These are phyloP conservation scores for Venusia cambrica DNA, from an alignment of 2,888 invertebrate genomes.

Conservation along the genomic window DNA sequence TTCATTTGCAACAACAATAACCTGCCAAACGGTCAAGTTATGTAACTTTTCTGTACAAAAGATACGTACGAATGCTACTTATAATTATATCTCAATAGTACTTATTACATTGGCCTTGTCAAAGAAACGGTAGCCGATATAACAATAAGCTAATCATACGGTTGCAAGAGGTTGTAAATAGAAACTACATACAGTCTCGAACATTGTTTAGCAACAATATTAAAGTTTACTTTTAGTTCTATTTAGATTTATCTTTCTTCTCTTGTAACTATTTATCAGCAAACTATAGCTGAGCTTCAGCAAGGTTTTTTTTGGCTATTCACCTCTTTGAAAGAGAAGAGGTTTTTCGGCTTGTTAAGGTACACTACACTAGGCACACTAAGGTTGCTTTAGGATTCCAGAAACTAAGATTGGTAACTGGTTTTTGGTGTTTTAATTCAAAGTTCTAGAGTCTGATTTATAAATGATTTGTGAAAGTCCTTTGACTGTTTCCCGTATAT, in stretches of 20 bases:
- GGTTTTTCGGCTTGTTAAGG: no score
- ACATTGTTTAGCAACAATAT: conserved; percentile 1
- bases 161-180: conserved; percentile 49
- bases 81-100: conserved; percentile 58
- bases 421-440: no score
- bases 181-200: conserved; percentile 37
- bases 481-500: no score
- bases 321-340: no score
- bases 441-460: no score
- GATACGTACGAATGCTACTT: conserved; percentile 39
- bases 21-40: conserved; percentile 35
- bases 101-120: conserved; percentile 64
- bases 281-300: no score
- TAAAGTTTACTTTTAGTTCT: conserved; percentile 1
- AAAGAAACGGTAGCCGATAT: conserved; percentile 65
- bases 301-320: no score
- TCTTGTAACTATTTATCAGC: no score
- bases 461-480: no score
- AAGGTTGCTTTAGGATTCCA: no score
- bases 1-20: conserved; percentile 24
- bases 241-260: conserved; percentile 3
- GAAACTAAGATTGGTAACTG: no score
- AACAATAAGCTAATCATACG: conserved; percentile 73
- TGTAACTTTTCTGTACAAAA: conserved; percentile 41
- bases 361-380: no score